These are phyloP conservation scores for Netelia fuscicornis DNA, from an alignment of 2,888 invertebrate genomes.

Conservation along the genomic window DNA sequence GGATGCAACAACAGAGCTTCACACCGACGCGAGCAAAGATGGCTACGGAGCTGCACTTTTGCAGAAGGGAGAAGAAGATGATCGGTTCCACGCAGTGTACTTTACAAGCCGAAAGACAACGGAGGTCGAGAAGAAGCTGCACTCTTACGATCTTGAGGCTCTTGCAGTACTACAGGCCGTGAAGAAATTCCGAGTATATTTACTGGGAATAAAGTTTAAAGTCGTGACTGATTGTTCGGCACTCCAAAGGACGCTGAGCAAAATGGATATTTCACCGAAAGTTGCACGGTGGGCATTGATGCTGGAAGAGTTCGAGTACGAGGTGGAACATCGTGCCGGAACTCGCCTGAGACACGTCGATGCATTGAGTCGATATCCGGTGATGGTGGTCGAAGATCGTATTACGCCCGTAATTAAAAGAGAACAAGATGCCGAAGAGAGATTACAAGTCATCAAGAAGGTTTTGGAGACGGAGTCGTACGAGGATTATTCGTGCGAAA, in stretches of 20 bases:
- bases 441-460: neutral
- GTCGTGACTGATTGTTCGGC: constrained; percentile 64
- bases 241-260: constrained; percentile 46
- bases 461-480: constrained; percentile 41
- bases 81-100: constrained; percentile 32
- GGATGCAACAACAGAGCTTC: constrained; percentile 63
- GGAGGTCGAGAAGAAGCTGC: constrained; percentile 32
- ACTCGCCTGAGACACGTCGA: constrained; percentile 47
- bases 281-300: constrained; percentile 5
- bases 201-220: constrained; percentile 64
- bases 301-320: neutral
- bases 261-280: constrained; percentile 19
- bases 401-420: constrained; percentile 1
- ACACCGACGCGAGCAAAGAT: constrained; percentile 67
- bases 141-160: constrained; percentile 35
- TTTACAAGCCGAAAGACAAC: constrained; percentile 32
- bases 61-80: constrained; percentile 69
- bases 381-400: constrained; percentile 43
- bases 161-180: constrained; percentile 21
- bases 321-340: neutral
- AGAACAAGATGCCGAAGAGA: constrained; percentile 58
- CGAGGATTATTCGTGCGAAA: constrained; percentile 52
- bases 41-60: constrained; percentile 74
- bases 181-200: constrained; percentile 63
- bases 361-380: constrained; percentile 55